Base-by-base conservation (phyloP, 2,113 vertebrate genomes). In the Chinchilla lanigera region DNA sequence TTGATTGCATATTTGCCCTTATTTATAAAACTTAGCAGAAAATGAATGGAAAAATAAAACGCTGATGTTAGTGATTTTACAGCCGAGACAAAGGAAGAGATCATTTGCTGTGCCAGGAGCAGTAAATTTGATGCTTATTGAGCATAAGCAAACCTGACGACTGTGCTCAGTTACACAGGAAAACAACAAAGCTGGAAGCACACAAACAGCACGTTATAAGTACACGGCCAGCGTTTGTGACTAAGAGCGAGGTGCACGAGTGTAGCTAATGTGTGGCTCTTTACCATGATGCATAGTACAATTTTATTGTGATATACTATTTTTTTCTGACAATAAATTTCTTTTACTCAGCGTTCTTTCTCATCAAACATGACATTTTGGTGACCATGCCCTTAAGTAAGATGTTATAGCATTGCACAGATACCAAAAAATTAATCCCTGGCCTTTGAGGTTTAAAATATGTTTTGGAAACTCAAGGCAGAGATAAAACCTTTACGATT, bases 401-500 rank as follows among this genome's bases (percentile, higher is more conserved):
- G 19, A 58, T 58, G 26, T 77, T 87, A 47, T 30, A n/a, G 47
- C 61, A 56, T 26, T 85, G 69, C 50, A 33, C 63, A 96, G 78
- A 97, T 96, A 92, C 95, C 90, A 85, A 91, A 84, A 95, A 95
- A 67, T 92, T 80, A 87, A 9, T 85, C 69, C 81, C 30, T 97
- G 96, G 94, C 56, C 75, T 97, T 96, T 94, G 95, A 96, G 91
- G 83, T 89, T 96, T 92, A 84, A 97, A 95, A 78, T 95, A 93
- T 95, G 97, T 95, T 97, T 97, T 97, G 95, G 90, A 96, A 96
- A 97, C 84, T 93, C 69, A 92, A 93, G 94, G 87, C 63, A 96
- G 87, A 97, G 96, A 98, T 96, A 97, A 97, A 97, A 95, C 52
- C 89, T 95, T 95, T 95, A 94, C 92, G 97, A 97, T 97, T 96